phyloP scores from a whole-genome alignment of 1,140 invertebrate genomes.

The Brachionus asplanchnoidis region DNA sequence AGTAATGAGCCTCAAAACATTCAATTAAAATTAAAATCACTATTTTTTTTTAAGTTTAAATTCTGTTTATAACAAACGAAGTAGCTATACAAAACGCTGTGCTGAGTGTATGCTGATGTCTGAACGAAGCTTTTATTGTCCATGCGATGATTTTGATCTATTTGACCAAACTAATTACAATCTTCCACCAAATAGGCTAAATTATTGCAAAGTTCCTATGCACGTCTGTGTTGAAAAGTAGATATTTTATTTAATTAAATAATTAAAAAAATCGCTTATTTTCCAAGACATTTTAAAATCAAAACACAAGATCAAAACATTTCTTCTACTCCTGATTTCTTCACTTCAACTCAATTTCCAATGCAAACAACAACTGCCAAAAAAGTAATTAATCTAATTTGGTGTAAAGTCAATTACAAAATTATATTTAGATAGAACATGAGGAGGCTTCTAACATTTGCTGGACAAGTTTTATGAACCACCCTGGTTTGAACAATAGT shows the following conservation, averaged over 20 bases:
- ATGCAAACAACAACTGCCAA: not conserved
- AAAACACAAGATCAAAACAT: not conserved
- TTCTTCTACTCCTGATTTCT: not conserved
- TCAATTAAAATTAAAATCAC: no score
- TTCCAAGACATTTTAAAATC: not conserved
- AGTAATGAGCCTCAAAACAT: not conserved
- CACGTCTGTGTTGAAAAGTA: not conserved
- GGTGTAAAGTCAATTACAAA: no score
- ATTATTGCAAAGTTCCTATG: slow-evolving; percentile 18
- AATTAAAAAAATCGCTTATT: not conserved
- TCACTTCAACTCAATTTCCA: not conserved
- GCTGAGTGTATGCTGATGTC: not conserved
- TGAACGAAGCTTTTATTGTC: slow-evolving; percentile 25
- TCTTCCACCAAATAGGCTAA: not conserved
- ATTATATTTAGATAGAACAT: not conserved
- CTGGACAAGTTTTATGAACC: not conserved
- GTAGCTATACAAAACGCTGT: not conserved
- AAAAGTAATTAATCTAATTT: not conserved
- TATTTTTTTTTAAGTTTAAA: not conserved
- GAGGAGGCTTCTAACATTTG: not conserved
- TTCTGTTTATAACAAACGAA: not conserved
- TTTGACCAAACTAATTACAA: not conserved
- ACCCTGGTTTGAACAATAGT: not conserved
- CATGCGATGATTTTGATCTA: slow-evolving; percentile 34
- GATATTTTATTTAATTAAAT: not conserved